Evolutionary conservation across 1,140 invertebrate species (phyloP).

Genomic region (Caenorhabditis briggsae): DNA sequence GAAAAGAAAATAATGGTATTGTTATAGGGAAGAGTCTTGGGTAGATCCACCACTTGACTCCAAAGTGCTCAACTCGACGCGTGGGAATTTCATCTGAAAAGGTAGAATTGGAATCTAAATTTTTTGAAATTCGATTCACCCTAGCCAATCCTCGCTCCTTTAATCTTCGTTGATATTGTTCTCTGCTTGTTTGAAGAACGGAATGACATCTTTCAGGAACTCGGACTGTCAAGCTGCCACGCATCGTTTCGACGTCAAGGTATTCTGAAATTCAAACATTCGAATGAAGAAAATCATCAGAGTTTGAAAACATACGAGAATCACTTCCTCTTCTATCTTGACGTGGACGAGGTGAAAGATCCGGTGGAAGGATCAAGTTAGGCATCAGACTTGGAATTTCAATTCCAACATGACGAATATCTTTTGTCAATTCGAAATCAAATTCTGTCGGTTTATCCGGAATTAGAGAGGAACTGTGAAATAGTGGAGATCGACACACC

Average conservation of each 20-base stretch:
- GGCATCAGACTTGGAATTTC: conserved; percentile 41
- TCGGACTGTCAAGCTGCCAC: conserved; percentile 48
- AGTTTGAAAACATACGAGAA: conserved; percentile 36
- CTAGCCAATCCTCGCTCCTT: conserved; percentile 53
- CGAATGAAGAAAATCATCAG: background rate
- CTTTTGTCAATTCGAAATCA: conserved; percentile 30
- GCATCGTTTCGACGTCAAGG: conserved; percentile 54
- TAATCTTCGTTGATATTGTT: conserved; percentile 55
- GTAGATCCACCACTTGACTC: conserved; percentile 57
- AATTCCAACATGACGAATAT: background rate
- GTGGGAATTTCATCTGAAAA: conserved; percentile 56
- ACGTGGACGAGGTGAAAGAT: conserved; percentile 40
- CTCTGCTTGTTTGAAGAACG: conserved; percentile 54
- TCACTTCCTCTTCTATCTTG: conserved; percentile 56
- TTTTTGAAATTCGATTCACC: background rate
- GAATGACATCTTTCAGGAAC: conserved; percentile 60
- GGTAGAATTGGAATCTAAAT: background rate
- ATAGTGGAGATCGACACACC: conserved; percentile 60
- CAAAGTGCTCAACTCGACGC: conserved; percentile 39
- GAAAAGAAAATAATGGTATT: background rate
- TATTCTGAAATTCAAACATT: conserved; percentile 47
- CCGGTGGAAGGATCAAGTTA: conserved; percentile 33
- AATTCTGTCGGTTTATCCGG: conserved; percentile 62
- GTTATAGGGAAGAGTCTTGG: conserved; percentile 30
- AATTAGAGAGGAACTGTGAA: conserved; percentile 59